Evolutionary conservation across 2,888 invertebrate genomes (phyloP).

Genomic region (Rosalia funebris): DNA sequence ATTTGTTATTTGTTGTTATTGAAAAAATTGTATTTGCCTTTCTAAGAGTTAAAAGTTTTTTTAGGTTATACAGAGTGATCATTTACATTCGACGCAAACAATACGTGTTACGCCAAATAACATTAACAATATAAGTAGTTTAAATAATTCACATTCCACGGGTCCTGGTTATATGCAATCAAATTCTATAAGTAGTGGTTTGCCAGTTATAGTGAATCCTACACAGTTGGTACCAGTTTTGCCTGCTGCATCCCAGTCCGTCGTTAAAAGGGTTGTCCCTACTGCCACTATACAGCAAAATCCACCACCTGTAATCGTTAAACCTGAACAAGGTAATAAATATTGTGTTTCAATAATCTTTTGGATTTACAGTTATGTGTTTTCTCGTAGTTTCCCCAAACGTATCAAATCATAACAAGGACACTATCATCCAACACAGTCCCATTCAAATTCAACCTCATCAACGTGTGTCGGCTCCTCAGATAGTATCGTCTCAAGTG

Average conservation of each 20-base stretch:
- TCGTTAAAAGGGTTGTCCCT: conserved; percentile 58
- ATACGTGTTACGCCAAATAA: conserved; percentile 53
- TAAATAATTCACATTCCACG: conserved; percentile 48
- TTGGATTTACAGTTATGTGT: no score
- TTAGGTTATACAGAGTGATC: conserved; percentile 59
- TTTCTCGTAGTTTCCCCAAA: conserved; percentile 59
- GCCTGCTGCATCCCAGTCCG: conserved; percentile 65
- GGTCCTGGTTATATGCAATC: conserved; percentile 63
- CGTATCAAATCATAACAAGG: conserved; percentile 43
- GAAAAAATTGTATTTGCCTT: no score
- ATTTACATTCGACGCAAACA: conserved; percentile 53
- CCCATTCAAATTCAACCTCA: conserved; percentile 32
- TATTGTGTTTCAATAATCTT: no score
- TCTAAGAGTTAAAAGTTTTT: no score
- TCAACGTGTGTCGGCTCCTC: conserved; percentile 58
- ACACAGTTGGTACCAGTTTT: conserved; percentile 81
- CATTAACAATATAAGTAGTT: conserved; percentile 54
- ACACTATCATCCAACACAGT: conserved; percentile 45
- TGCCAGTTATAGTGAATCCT: conserved; percentile 83
- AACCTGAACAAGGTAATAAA: conserved; percentile 58
- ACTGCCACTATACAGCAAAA: conserved; percentile 50
- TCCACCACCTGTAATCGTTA: conserved; percentile 57
- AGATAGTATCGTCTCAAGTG: conserved; percentile 28
- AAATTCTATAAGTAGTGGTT: conserved; percentile 50
- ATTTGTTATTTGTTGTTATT: no score